These are phyloP conservation scores for Philopotamus ludificatus DNA, from an alignment of 1,140 invertebrate species.

Conservation along the genomic window DNA sequence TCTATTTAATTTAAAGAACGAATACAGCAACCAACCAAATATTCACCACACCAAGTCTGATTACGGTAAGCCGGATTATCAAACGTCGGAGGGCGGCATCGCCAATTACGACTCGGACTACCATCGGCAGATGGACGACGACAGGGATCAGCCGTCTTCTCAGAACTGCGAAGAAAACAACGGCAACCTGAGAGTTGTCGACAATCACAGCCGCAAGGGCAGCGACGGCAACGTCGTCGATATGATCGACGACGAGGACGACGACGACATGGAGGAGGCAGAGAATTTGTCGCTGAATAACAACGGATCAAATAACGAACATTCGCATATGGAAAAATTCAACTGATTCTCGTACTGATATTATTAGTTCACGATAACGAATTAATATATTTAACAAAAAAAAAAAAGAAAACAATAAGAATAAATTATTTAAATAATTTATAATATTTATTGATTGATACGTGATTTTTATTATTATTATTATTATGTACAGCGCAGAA, in stretches of 20 bases:
- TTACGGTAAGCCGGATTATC: constrained; percentile 31
- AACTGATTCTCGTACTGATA: constrained; percentile 34
- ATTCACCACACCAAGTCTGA: constrained; percentile 39
- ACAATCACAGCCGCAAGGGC: constrained; percentile 2
- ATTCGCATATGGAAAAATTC: constrained; percentile 30
- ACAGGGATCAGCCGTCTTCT: constrained; percentile 17
- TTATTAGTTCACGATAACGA: too few relatives aligned
- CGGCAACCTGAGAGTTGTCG: constrained; percentile 9
- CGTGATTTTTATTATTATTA: too few relatives aligned
- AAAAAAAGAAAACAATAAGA: too few relatives aligned
- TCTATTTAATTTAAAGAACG: constrained; percentile 53
- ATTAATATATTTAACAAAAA: too few relatives aligned
- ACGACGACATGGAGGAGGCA: constrained; percentile 44
- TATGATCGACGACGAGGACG: constrained; percentile 36
- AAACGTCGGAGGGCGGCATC: constrained; percentile 45
- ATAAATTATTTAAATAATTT: too few relatives aligned
- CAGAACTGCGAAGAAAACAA: constrained; percentile 34
- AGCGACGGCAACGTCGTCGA: constrained; percentile 28
- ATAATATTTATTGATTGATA: too few relatives aligned
- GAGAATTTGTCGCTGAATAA: constrained; percentile 56
- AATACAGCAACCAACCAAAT: constrained; percentile 52
- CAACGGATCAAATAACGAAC: constrained; percentile 34
- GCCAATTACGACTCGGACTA: constrained; percentile 23
- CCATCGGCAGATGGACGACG: constrained; percentile 23
- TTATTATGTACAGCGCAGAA: too few relatives aligned